phyloP scores from a whole-genome alignment of 2,888 invertebrate species.

The Euproctis similis region DNA sequence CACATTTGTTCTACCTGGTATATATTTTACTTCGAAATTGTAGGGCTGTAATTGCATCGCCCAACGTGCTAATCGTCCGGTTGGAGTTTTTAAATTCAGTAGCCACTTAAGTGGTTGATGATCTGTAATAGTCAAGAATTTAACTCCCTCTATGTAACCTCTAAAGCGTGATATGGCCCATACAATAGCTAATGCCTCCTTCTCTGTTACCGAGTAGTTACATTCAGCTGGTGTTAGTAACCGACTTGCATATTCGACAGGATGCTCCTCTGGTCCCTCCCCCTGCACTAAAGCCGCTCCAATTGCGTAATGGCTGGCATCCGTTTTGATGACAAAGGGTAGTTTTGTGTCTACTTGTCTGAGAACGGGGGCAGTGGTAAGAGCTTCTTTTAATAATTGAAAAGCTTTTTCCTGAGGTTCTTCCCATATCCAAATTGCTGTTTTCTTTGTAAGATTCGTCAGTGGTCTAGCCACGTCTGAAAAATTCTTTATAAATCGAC shows the following conservation, averaged over 20 bases:
- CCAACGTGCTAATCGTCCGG: constrained; percentile 13
- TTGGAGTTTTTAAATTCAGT: constrained; percentile 9
- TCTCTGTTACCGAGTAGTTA: constrained; percentile 26
- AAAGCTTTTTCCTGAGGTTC: constrained; percentile 8
- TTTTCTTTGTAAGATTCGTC: constrained; percentile 14
- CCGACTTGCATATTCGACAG: no score
- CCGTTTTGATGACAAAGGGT: no score
- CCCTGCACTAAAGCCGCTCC: no score
- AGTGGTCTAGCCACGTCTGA: constrained; percentile 12
- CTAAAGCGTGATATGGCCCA: constrained; percentile 14
- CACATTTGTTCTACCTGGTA: constrained; percentile 10
- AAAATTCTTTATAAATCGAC: constrained; percentile 18
- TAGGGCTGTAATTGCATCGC: constrained; percentile 11
- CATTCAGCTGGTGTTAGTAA: constrained; percentile 33
- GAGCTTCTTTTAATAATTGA: constrained; percentile 1
- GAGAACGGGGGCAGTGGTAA: constrained; percentile 8
- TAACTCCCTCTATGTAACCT: constrained; percentile 19
- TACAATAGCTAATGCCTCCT: constrained; percentile 23
- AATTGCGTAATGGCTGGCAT: constrained; percentile 8
- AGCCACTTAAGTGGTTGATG: constrained; percentile 15
- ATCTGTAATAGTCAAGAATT: constrained; percentile 8
- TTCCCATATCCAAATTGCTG: constrained; percentile 9
- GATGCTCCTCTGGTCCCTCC: no score
- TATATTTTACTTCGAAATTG: constrained; percentile 9
- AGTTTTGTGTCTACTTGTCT: constrained; percentile 9